Evolutionary conservation across 1,140 invertebrate species (phyloP), one percentile per base, ranked within the genome.

Genomic region (Saccostrea glomerata): DNA sequence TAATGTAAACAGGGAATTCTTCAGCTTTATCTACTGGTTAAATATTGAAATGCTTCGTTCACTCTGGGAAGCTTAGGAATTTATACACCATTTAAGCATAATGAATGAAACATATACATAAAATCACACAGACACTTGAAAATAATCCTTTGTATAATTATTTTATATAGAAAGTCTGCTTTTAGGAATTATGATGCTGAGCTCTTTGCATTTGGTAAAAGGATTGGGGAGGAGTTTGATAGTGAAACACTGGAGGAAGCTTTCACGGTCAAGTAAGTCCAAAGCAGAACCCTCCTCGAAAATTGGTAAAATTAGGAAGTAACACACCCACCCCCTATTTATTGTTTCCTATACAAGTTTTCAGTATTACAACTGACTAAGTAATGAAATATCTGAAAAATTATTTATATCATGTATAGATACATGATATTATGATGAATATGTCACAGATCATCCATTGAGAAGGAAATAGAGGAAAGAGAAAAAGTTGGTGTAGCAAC

Each of bases 191-290:
- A 98, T 94, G 96, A 97, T 90, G 96, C 97, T 0, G 98, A 99
- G 95, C 87, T 99, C 23, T 98, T 96, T 96, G 97, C 98, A 6
- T 99, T 99, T 96, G 97, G 97, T 47, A 96, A 97, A 92, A 95
- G 98, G 70, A 95, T 99, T 15, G 96, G 97, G n/a, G 98, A 99
- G 96, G 96, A 97, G 12, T 98, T 99, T 93, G 95, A 98, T 88
- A 93, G 95, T 0, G 94, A 96, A 77, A 94, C 97, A 25, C 93
- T 99, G 40, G 95, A 97, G 86, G 96, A 96, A 93, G 97, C 98
- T 20, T 97, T 99, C 82, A 97, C 96, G 55, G 96, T 98, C 91
- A 95, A 96, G 92, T 94, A 86, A 36, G 82, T 63, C 15, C 17
- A 63, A 36, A 20, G 58, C 58, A 63, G n/a, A n/a, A 63, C n/a